A percentile compares a stretch with the other conserved stretches of the same genome.
These are phyloP conservation scores for Cherax quadricarinatus DNA, from an alignment of 1,140 invertebrate species.

Conservation along the genomic window DNA sequence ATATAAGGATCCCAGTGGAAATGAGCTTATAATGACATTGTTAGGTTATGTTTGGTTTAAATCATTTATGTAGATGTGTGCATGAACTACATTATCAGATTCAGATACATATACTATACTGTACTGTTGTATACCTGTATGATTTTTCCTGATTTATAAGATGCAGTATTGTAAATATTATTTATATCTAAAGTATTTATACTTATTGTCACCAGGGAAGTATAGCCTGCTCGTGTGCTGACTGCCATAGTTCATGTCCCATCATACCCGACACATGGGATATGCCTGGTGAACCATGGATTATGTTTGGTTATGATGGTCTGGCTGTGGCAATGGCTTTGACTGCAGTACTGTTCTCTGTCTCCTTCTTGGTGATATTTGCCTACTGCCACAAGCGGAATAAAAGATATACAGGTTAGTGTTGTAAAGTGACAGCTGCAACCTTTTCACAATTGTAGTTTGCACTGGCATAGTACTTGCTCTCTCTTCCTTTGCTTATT, in stretches of 20 bases:
- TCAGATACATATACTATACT: no score
- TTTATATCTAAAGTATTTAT: neutral
- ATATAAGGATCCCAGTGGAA: no score
- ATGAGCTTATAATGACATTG: no score
- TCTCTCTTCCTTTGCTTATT: neutral
- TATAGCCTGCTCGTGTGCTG: slow-evolving; percentile 70
- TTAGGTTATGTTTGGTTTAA: no score
- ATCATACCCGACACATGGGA: slow-evolving; percentile 72
- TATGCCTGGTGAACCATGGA: slow-evolving; percentile 67
- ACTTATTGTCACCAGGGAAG: slow-evolving; percentile 45
- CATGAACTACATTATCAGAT: no score
- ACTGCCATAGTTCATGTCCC: slow-evolving; percentile 70
- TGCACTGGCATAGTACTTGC: neutral
- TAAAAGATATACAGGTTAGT: slow-evolving; percentile 72
- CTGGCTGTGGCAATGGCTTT: slow-evolving; percentile 73
- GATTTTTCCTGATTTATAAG: no score
- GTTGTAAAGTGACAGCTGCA: neutral
- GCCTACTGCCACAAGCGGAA: slow-evolving; percentile 73
- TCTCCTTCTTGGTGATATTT: slow-evolving; percentile 72
- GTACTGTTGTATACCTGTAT: no score
- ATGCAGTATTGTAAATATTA: neutral
- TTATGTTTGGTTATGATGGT: slow-evolving; percentile 73
- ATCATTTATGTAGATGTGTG: no score
- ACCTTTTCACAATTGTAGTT: neutral
- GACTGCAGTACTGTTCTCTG: slow-evolving; percentile 70